These are phyloP conservation scores for Criorhina ranunculi DNA, from an alignment of 2,888 invertebrate genomes.

Conservation along the genomic window DNA sequence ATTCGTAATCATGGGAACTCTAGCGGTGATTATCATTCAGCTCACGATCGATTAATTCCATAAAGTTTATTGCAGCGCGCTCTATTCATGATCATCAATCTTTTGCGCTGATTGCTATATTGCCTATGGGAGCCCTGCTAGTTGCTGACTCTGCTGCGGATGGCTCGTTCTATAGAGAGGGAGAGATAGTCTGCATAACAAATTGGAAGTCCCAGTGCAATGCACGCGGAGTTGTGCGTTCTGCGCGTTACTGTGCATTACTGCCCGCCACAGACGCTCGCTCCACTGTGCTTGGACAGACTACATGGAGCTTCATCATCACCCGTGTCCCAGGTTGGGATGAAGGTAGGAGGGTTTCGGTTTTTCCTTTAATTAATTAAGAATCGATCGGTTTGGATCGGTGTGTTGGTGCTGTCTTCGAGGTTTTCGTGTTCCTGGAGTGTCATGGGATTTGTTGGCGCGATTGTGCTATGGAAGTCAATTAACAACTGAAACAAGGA, in stretches of 20 bases:
- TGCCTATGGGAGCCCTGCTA: conserved; percentile 64
- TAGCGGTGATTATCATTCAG: conserved; percentile 73
- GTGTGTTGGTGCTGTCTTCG: conserved; percentile 18
- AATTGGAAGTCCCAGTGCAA: conserved; percentile 61
- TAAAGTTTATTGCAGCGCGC: conserved; percentile 69
- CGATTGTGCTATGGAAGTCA: conserved; percentile 57
- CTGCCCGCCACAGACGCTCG: conserved; percentile 22
- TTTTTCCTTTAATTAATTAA: conserved; percentile 73
- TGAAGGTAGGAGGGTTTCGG: conserved; percentile 28
- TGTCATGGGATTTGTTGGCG: conserved; percentile 60
- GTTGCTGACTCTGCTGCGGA: conserved; percentile 17
- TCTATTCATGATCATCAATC: conserved; percentile 76
- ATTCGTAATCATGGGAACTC: conserved; percentile 75
- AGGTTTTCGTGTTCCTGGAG: conserved; percentile 39
- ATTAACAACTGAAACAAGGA: conserved; percentile 55
- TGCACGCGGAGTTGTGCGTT: conserved; percentile 31
- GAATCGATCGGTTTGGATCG: conserved; percentile 46
- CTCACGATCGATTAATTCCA: conserved; percentile 77
- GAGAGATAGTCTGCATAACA: conserved; percentile 29
- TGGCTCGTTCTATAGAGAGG: conserved; percentile 47
- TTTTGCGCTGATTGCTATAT: conserved; percentile 74
- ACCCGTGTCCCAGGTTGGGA: conserved; percentile 60
- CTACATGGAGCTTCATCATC: conserved; percentile 66
- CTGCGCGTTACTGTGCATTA: conserved; percentile 52
- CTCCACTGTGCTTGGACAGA: conserved; percentile 50